A percentile compares a stretch with the other conserved stretches of the same genome.
phyloP scores from a whole-genome alignment of 2,888 invertebrate genomes.

The Nezara viridula region DNA sequence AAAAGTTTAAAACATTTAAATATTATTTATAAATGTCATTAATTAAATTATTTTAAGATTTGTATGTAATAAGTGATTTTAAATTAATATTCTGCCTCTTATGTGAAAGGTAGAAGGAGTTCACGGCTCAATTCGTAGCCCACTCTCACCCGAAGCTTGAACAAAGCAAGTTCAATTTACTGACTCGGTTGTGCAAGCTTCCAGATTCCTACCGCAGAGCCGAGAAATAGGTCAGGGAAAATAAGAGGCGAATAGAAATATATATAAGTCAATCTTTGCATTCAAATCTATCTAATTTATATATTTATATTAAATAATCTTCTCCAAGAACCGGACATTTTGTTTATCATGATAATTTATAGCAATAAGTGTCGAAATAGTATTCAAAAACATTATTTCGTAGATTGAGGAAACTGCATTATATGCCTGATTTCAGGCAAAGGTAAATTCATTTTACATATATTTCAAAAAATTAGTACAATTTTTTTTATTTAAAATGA shows the following conservation, averaged over 20 bases:
- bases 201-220: slow-evolving; percentile 41
- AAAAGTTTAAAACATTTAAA: no score
- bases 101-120: slow-evolving; percentile 4
- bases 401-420: not conserved
- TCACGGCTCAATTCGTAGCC: slow-evolving; percentile 18
- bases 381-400: not conserved
- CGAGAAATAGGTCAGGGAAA: slow-evolving; percentile 39
- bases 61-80: no score
- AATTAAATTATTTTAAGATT: no score
- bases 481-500: no score
- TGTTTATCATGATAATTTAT: not conserved
- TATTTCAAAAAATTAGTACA: no score
- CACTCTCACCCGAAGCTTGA: slow-evolving; percentile 20
- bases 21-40: no score
- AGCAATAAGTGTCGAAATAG: not conserved
- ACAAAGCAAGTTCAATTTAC: slow-evolving; percentile 49
- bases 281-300: not conserved
- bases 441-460: not conserved
- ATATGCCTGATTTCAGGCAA: not conserved
- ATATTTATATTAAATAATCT: not conserved
- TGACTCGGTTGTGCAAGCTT: slow-evolving; percentile 34
- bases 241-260: not conserved
- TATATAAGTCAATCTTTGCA: not conserved
- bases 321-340: not conserved
- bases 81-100: not conserved